phyloP scores from a whole-genome alignment of 2,113 vertebrate genomes.

The Indri indri region DNA sequence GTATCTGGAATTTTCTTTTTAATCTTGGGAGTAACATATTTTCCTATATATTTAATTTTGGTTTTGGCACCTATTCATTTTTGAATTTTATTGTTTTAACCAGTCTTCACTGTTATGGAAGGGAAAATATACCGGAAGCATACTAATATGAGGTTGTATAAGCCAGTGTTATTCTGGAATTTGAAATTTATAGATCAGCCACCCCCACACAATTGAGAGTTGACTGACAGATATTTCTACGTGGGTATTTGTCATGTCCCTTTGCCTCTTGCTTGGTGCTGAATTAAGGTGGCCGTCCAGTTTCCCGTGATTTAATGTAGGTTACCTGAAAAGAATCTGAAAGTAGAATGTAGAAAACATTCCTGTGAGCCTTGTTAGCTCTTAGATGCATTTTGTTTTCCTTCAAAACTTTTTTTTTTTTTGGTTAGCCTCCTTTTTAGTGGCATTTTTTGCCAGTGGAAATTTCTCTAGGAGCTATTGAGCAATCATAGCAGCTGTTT shows the following conservation, averaged over 20 bases:
- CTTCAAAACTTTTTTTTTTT: conserved; percentile 29
- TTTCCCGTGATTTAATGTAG: neutral
- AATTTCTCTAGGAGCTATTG: conserved; percentile 83
- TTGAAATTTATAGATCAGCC: neutral
- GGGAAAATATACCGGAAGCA: neutral
- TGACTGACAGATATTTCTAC: neutral
- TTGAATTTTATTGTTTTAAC: neutral
- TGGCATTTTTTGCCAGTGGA: conserved; percentile 81
- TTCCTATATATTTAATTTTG: conserved; percentile 8
- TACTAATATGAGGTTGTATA: neutral
- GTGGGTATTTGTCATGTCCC: neutral
- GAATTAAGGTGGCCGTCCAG: neutral
- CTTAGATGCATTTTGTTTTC: conserved; percentile 40
- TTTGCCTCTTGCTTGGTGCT: neutral
- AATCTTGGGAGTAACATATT: neutral
- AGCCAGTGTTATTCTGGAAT: neutral
- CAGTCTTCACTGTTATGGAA: neutral
- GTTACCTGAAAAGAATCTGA: conserved; percentile 35
- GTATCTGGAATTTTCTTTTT: neutral
- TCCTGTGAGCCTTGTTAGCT: conserved; percentile 42
- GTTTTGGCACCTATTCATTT: neutral
- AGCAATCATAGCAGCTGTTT: conserved; percentile 86
- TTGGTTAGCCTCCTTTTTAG: conserved; percentile 20
- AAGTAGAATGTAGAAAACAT: conserved; percentile 58
- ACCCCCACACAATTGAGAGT: neutral